phyloP scores from a whole-genome alignment of 2,888 invertebrate genomes.

The Eupeodes luniger region DNA sequence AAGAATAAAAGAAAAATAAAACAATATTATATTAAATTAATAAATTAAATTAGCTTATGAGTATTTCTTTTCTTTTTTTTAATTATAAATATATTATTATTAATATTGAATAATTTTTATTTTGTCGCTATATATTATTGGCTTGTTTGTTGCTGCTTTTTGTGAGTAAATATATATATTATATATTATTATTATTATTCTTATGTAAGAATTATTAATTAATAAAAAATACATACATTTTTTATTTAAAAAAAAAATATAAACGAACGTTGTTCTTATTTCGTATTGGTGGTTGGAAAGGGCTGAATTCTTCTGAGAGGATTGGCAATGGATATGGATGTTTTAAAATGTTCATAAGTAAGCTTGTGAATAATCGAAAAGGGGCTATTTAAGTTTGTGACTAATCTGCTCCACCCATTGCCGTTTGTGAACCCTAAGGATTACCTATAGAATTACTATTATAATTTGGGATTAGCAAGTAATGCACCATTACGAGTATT shows the following conservation, averaged over 20 bases:
- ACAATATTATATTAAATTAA: slow-evolving; percentile 26
- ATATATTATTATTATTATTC: slow-evolving; percentile 72
- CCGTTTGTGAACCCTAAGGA: no score
- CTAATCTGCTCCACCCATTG: no score
- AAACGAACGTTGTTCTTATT: slow-evolving; percentile 57
- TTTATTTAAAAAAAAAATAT: slow-evolving; percentile 72
- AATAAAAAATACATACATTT: slow-evolving; percentile 76
- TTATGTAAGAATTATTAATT: slow-evolving; percentile 76
- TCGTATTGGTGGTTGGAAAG: background rate
- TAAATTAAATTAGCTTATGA: slow-evolving; percentile 70
- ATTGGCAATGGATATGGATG: background rate
- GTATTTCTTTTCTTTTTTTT: slow-evolving; percentile 57
- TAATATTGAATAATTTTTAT: slow-evolving; percentile 72
- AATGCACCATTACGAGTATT: no score
- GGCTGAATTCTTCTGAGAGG: background rate
- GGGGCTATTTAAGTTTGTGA: no score
- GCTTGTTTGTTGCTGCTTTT: slow-evolving; percentile 84
- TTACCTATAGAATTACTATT: no score
- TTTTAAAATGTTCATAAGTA: no score
- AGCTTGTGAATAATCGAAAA: no score
- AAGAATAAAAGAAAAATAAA: slow-evolving; percentile 33
- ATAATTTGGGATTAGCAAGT: no score
- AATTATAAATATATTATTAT: slow-evolving; percentile 68
- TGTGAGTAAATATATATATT: slow-evolving; percentile 80
- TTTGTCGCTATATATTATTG: slow-evolving; percentile 77